Base-by-base conservation (phyloP, 1,140 invertebrate species). In the Papilio machaon region DNA sequence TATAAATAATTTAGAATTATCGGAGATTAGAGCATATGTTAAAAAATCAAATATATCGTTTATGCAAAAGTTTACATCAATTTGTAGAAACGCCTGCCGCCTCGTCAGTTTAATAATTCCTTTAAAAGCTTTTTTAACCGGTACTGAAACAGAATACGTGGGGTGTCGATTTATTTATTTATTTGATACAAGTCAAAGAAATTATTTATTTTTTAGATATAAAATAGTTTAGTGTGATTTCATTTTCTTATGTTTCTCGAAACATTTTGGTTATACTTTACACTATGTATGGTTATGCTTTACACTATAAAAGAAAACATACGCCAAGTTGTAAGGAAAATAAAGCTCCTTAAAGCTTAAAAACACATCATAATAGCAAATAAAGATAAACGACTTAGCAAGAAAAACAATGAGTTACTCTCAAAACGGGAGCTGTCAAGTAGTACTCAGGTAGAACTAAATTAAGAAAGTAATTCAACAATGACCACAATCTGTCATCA, bases 391-490 rank as follows among this genome's bases (percentile, higher is more conserved):
- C 84, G 83, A 89, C 81, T 85, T 82, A 86, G 83, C 79, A 84
- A 86, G 81, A 89, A 90, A 88, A 90, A 86, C 82, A 87, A 90
- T 90, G 84, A 87, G 83, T 81, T 81, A 85, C 79, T 86, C 81
- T 81, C 64, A 87, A 91, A 90, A 91, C 89, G 83, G 91, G 84
- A 92, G 91, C 89, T 89, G 86, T 90, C 88, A 87, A 82, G 84
- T 52, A 78, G 74, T 83, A 81, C 84, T 87, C 82, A 88, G 85
- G 87, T 82, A 70, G n/a, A 70, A 70, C 30, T 13, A 89, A 83
- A 86, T 82, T 81, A 82, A 70, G 35, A 23, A 79, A 73, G 78
- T 75, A 60, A n/a, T n/a, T 58, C 47, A 52, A 19, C 35, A 11
- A 54, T 58, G 15, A 79, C 30, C 13, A 35, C 1, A 6, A 11